phyloP scores from a whole-genome alignment of 2,888 invertebrate species.

The Rhagium mordax region DNA sequence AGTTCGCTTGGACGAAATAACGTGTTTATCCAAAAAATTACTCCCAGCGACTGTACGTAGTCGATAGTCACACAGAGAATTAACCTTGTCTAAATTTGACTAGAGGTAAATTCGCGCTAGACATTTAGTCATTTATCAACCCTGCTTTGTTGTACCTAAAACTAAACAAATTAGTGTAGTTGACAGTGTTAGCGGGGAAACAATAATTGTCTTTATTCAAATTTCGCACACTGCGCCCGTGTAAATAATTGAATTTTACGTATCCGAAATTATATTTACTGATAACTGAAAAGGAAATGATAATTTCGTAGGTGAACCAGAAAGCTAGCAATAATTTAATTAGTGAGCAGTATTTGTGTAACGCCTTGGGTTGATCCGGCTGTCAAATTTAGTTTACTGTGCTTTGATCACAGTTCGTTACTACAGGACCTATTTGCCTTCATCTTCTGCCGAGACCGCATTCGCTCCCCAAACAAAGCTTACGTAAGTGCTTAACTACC shows the following conservation, averaged over 20 bases:
- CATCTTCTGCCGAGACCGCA: slow-evolving; percentile 44
- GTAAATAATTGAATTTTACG: neutral
- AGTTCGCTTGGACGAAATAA: too few species aligned
- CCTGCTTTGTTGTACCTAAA: slow-evolving; percentile 3
- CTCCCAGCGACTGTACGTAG: neutral
- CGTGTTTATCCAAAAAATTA: too few species aligned
- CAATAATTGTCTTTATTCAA: slow-evolving; percentile 19
- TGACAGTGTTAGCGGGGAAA: neutral
- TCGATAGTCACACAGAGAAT: neutral
- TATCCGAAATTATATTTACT: slow-evolving; percentile 25
- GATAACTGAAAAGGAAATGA: slow-evolving; percentile 42
- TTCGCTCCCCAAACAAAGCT: slow-evolving; percentile 12
- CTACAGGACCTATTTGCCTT: slow-evolving; percentile 53
- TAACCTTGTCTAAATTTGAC: slow-evolving; percentile 3
- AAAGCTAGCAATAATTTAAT: slow-evolving; percentile 62
- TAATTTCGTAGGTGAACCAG: slow-evolving; percentile 54
- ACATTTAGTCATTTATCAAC: slow-evolving; percentile 2
- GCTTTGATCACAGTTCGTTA: slow-evolving; percentile 64
- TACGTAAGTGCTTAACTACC: neutral
- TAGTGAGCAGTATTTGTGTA: slow-evolving; percentile 61
- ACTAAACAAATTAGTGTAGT: neutral
- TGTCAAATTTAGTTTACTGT: slow-evolving; percentile 63
- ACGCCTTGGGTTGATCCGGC: slow-evolving; percentile 60
- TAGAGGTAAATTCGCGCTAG: slow-evolving; percentile 2
- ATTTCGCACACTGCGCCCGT: neutral